Evolutionary conservation across 2,888 invertebrate genomes (phyloP).

Genomic region (Altica lythri): DNA sequence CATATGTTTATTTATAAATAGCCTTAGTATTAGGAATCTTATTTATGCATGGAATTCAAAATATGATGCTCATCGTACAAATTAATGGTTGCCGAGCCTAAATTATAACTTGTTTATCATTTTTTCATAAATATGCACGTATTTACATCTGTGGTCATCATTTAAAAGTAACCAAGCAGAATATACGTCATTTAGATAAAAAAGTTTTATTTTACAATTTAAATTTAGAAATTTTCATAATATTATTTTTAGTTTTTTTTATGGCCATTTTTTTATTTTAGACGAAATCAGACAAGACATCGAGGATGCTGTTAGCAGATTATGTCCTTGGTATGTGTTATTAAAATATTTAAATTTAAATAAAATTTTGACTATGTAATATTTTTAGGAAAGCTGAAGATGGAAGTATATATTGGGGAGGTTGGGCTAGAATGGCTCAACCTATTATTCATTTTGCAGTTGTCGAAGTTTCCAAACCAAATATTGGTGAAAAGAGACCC

Average conservation of each 20-base stretch:
- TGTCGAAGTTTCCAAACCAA: constrained; percentile 91
- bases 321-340: constrained; percentile 85
- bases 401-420: constrained; percentile 85
- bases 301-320: constrained; percentile 92
- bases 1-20: too few relatives aligned
- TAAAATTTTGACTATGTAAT: constrained; percentile 13
- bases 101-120: too few relatives aligned
- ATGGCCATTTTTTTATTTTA: constrained; percentile 56
- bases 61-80: not conserved
- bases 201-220: not conserved
- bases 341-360: constrained; percentile 3
- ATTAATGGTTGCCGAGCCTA: too few relatives aligned
- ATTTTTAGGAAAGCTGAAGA: constrained; percentile 83
- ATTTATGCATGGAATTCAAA: not conserved
- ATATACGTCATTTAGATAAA: too few relatives aligned
- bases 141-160: too few relatives aligned
- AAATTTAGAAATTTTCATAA: not conserved
- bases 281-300: constrained; percentile 99
- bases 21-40: not conserved
- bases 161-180: too few relatives aligned
- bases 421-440: constrained; percentile 99
- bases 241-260: not conserved
- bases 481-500: constrained; percentile 92
- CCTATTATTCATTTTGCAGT: constrained; percentile 91
- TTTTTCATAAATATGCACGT: too few relatives aligned